A percentile compares a stretch with the other conserved stretches of the same genome.
phyloP scores from a whole-genome alignment of 2,797 vertebrate species.

The Bovichtus diacanthus region DNA sequence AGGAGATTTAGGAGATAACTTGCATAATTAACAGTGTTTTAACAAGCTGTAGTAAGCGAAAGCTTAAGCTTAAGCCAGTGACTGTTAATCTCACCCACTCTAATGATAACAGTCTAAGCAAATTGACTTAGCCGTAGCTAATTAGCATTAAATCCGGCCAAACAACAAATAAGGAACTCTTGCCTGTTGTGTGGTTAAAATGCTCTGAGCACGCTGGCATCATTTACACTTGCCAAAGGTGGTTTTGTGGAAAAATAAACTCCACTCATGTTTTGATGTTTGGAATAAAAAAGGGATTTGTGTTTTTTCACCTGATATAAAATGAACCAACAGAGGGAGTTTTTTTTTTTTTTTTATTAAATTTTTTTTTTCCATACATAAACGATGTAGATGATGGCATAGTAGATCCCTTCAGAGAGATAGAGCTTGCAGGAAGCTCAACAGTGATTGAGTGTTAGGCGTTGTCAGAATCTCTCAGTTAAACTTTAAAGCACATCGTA shows the following conservation, averaged over 20 bases:
- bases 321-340: not conserved
- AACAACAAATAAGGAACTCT: conserved; percentile 7
- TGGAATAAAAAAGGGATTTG: not conserved
- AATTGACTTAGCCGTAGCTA: conserved; percentile 1
- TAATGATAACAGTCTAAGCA: not conserved
- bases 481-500: not conserved
- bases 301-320: not conserved
- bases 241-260: not conserved
- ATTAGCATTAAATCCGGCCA: conserved; percentile 6
- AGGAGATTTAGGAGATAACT: not conserved
- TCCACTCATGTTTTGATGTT: not conserved
- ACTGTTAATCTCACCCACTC: conserved; percentile 1
- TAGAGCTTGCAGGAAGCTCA: not conserved
- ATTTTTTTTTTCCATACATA: not conserved
- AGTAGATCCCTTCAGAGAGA: not conserved
- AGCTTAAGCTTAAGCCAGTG: not conserved
- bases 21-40: not conserved
- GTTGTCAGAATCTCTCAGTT: not conserved
- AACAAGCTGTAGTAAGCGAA: not conserved
- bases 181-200: conserved; percentile 1
- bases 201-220: not conserved
- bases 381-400: not conserved
- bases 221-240: not conserved
- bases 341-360: no score
- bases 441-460: not conserved